phyloP scores from a whole-genome alignment of 2,888 invertebrate species.

The Ganaspis brasiliensis region DNA sequence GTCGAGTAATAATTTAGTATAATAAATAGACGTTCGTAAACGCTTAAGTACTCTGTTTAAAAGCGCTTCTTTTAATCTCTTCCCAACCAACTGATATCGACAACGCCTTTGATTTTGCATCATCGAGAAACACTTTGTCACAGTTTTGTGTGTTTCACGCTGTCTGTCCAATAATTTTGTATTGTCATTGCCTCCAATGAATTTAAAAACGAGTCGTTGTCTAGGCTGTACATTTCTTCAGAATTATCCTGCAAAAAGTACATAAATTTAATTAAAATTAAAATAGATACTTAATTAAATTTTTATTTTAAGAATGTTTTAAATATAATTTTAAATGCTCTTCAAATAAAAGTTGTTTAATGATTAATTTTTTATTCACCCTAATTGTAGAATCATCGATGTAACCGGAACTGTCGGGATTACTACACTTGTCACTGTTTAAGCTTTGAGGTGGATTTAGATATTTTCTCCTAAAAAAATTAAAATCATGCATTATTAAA shows the following conservation, averaged over 20 bases:
- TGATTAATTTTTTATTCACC: no score
- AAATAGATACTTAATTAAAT: no score
- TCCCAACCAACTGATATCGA: slow-evolving; percentile 27
- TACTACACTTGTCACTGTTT: slow-evolving; percentile 89
- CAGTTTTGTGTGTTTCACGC: slow-evolving; percentile 93
- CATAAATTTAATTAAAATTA: no score
- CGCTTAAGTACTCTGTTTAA: slow-evolving; percentile 38
- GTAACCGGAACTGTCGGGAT: slow-evolving; percentile 93
- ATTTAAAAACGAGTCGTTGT: slow-evolving; percentile 96
- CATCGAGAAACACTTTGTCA: slow-evolving; percentile 78
- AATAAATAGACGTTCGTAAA: slow-evolving; percentile 38
- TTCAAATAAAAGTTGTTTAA: no score
- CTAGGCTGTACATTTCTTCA: slow-evolving; percentile 96
- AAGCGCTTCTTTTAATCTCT: slow-evolving; percentile 37
- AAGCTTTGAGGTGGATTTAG: slow-evolving; percentile 92
- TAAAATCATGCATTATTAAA: neutral
- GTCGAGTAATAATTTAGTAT: slow-evolving; percentile 30
- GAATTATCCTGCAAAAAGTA: slow-evolving; percentile 91
- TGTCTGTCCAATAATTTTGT: slow-evolving; percentile 96
- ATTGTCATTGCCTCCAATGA: slow-evolving; percentile 96
- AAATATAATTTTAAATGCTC: slow-evolving; percentile 44
- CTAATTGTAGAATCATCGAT: slow-evolving; percentile 93
- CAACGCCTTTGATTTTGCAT: slow-evolving; percentile 37
- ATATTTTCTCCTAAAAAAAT: slow-evolving; percentile 83
- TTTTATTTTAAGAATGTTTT: neutral